These are phyloP conservation scores for Xiphorhynchus erythropygius DNA, from an alignment of 2,797 vertebrate species.

Conservation along the genomic window DNA sequence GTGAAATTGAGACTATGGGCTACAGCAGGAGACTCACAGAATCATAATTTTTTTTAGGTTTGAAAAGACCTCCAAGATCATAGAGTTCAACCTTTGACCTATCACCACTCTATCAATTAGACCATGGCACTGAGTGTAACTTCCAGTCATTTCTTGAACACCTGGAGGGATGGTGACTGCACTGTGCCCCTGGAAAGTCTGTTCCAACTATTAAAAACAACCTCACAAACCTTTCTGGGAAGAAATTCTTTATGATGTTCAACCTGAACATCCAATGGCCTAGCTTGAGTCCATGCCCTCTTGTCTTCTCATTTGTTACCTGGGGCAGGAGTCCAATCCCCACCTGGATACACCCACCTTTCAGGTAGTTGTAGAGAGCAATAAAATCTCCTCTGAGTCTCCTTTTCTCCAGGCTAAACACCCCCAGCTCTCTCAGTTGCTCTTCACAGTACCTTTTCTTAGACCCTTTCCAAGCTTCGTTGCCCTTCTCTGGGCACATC, in stretches of 20 bases:
- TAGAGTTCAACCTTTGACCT: neutral
- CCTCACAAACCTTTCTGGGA: neutral
- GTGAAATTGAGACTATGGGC: neutral
- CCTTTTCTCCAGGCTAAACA: neutral
- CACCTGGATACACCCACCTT: neutral
- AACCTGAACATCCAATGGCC: neutral
- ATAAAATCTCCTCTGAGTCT: neutral
- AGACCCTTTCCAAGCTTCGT: neutral
- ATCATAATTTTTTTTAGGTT: neutral
- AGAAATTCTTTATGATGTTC: neutral
- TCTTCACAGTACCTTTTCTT: rapidly evolving
- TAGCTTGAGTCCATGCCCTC: no score
- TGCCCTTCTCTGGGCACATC: neutral
- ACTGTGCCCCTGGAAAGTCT: neutral
- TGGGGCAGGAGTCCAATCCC: neutral
- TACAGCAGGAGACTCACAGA: neutral
- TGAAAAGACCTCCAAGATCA: neutral
- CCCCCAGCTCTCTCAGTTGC: neutral
- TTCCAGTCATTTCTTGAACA: neutral
- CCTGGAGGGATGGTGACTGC: no score
- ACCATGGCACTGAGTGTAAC: neutral
- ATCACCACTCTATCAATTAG: neutral
- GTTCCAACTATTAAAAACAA: neutral
- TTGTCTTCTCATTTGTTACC: neutral
- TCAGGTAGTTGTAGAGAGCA: neutral